Evolutionary conservation across 2,113 vertebrate genomes (phyloP), one percentile per base, ranked within the genome.

Genomic region (Ranitomeya imitator): DNA sequence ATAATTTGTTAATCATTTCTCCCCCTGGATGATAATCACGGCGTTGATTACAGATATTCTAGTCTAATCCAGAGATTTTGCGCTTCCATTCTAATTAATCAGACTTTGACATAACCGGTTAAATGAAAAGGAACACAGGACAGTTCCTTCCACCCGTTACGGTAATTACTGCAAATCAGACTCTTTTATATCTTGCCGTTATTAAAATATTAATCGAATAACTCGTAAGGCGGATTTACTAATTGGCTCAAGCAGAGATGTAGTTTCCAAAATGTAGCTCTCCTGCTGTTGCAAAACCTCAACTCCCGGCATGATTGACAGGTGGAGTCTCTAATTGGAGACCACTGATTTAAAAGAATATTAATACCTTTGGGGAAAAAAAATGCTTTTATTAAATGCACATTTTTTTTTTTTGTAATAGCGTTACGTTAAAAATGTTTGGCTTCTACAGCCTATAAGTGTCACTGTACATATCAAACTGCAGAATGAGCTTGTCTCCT

Each of bases 1-100:
- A 54, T 67, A 83, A 83, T 69, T 52, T 83, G 61, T 69, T 83
- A 69, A 83, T 52, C 19, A 45, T 69, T 54, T 54, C 16, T 16
- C 2, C 21, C 7, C 63, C 37, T 8, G 61, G 19, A 52, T 65
- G 51, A 69, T 67, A 69, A 67, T 69, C 63, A 52, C n/a, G 21
- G 81, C 81, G 10, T 52, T 52, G 37, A 83, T 52, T 69, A 13
- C 11, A n/a, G 37, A 69, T 14, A 52, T 69, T 67, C 0, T 15
- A 21, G 55, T 83, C 37, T 60, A 60, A 80, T 80, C 16, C 55
- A 3, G n/a, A 80, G 54, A 57, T 60, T 80, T 80, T 16, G 9
- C 57, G 52, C 77, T 23, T 79, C 15, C 60, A 51, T 2, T 23
- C 63, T 21, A 23, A 65, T 52, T 65, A 69, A 65, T 23, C 37